Evolutionary conservation across 2,113 vertebrate genomes (phyloP).

Genomic region (Piprites chloris): DNA sequence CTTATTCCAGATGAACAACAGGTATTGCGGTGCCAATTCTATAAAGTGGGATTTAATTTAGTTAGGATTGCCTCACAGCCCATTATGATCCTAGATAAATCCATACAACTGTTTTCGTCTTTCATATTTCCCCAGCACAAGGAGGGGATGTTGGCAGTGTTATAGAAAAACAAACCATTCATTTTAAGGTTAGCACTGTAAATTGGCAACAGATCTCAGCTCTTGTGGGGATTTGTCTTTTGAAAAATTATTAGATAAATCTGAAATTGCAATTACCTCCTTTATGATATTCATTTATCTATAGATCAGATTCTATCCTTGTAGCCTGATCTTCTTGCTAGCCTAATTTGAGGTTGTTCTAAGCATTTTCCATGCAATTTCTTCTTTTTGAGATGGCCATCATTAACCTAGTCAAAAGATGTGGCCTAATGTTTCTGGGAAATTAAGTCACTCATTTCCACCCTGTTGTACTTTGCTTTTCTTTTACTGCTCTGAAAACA

Average conservation of each 20-base stretch:
- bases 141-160: background rate
- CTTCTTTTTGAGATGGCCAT: background rate
- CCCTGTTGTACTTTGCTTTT: background rate
- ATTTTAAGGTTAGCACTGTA: background rate
- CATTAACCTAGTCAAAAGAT: background rate
- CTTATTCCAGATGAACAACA: background rate
- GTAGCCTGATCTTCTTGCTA: background rate
- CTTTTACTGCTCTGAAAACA: background rate
- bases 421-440: background rate
- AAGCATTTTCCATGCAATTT: background rate
- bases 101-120: background rate
- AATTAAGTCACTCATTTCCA: background rate
- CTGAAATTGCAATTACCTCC: background rate
- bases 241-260: background rate
- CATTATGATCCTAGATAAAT: background rate
- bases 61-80: background rate
- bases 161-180: background rate
- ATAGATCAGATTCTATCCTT: background rate
- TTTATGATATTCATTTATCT: background rate
- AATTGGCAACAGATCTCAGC: background rate
- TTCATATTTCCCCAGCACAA: background rate
- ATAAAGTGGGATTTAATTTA: background rate
- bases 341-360: background rate
- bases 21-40: background rate
- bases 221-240: background rate